Conservation (phyloP, 2,888 invertebrate genomes). For the Drosophila paranaensis region DNA sequence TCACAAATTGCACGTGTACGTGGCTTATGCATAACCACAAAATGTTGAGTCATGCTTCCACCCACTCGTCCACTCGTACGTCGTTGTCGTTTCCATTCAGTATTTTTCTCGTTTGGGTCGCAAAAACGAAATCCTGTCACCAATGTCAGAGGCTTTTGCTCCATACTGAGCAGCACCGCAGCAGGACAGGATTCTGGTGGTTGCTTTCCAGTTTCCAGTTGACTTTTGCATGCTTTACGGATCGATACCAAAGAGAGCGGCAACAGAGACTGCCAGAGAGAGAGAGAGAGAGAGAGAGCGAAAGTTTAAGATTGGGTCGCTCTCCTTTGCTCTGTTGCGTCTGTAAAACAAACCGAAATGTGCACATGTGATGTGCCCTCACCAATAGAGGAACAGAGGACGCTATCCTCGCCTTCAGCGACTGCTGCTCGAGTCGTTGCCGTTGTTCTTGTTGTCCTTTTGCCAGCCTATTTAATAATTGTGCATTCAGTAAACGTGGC, state of each 20-base stretch:
- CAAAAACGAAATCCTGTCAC: conserved; percentile 40
- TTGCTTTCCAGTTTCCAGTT: conserved; percentile 78
- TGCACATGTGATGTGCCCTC: conserved; percentile 74
- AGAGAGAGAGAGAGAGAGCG: neutral
- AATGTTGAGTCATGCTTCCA: conserved; percentile 72
- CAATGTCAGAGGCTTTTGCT: conserved; percentile 59
- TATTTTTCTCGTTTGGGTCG: conserved; percentile 30
- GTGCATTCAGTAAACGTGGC: conserved; percentile 75
- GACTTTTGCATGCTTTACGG: conserved; percentile 69
- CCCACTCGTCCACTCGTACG: conserved; percentile 16
- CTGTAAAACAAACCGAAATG: conserved; percentile 67
- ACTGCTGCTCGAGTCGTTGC: conserved; percentile 1
- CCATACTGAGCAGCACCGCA: conserved; percentile 28
- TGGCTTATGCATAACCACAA: conserved; percentile 75
- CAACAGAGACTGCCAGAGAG: conserved; percentile 6
- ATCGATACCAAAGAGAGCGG: conserved; percentile 65
- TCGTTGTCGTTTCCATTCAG: conserved; percentile 44
- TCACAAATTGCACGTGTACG: conserved; percentile 60
- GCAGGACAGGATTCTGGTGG: conserved; percentile 60
- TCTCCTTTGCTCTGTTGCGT: conserved; percentile 36
- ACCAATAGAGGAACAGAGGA: conserved; percentile 43
- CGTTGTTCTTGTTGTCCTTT: conserved; percentile 39
- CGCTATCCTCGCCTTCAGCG: conserved; percentile 41
- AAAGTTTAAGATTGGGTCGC: conserved; percentile 6
- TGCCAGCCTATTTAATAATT: conserved; percentile 74